These are phyloP conservation scores for Tethea ocularis DNA, from an alignment of 2,888 invertebrate genomes.

Conservation along the genomic window DNA sequence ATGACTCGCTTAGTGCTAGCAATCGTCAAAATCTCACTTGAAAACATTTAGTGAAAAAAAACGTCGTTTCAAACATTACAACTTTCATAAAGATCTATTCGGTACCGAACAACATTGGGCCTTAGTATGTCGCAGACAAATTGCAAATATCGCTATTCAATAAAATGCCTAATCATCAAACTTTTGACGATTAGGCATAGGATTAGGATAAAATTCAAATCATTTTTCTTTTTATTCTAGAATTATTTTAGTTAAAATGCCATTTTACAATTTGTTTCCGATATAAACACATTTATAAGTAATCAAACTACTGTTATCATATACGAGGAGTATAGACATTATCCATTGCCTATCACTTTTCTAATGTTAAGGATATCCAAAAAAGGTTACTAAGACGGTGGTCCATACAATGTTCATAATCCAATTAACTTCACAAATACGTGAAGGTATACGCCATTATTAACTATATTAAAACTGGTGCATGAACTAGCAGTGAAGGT, in stretches of 20 bases:
- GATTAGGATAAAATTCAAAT: no score
- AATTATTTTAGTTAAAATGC: no score
- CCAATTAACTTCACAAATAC: no score
- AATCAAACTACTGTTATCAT: not conserved
- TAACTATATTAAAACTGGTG: no score
- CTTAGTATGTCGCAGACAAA: not conserved
- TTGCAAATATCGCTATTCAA: not conserved
- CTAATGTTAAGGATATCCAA: no score
- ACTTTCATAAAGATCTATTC: not conserved
- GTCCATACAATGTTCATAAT: no score
- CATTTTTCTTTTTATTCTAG: no score
- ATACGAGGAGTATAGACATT: not conserved
- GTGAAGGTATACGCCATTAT: no score
- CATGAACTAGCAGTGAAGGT: no score
- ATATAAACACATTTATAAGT: not conserved
- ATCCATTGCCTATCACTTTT: not conserved
- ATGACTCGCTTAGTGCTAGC: conserved; percentile 30
- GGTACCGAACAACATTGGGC: not conserved
- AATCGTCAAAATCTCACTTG: conserved; percentile 24
- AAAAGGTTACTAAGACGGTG: no score
- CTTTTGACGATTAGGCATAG: no score
- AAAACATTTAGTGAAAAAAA: conserved; percentile 14
- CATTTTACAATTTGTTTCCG: not conserved
- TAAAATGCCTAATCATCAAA: not conserved
- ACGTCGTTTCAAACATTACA: not conserved